phyloP scores from a whole-genome alignment of 2,888 invertebrate genomes.

The Gonocerus acuteangulatus region DNA sequence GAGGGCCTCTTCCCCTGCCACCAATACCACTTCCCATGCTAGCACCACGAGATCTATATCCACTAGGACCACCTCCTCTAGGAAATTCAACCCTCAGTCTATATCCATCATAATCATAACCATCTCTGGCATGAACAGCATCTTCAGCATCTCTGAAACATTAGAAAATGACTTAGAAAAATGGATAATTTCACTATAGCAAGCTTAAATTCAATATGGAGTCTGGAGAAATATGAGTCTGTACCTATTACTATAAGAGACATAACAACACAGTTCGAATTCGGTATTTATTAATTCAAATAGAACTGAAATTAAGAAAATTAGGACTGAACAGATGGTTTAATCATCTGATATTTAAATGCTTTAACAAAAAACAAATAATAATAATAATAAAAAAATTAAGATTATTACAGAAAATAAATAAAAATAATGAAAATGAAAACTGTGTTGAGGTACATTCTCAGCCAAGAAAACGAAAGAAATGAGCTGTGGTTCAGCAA shows the following conservation, averaged over 20 bases:
- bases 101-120: constrained; percentile 98
- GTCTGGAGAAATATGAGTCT: constrained; percentile 23
- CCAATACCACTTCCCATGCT: constrained; percentile 53
- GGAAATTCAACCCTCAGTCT: constrained; percentile 95
- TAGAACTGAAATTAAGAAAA: too few species aligned
- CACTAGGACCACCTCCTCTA: constrained; percentile 62
- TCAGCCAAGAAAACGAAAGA: constrained; percentile 16
- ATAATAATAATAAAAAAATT: not conserved
- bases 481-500: constrained; percentile 27
- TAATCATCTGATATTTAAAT: too few species aligned
- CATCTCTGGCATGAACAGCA: constrained; percentile 92
- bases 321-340: too few species aligned
- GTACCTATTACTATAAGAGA: constrained; percentile 10
- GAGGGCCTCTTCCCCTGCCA: constrained; percentile 56
- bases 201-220: constrained; percentile 16
- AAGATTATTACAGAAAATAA: not conserved
- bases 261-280: constrained; percentile 13
- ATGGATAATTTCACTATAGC: not conserved
- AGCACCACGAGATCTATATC: constrained; percentile 51
- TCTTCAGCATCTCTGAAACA: constrained; percentile 80
- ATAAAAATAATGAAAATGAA: not conserved
- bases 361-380: too few species aligned
- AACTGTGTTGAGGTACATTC: constrained; percentile 26
- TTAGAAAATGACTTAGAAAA: not conserved
- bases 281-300: too few species aligned